Evolutionary conservation across 1,140 invertebrate species (phyloP), one percentile per base, ranked within the genome.

Genomic region (Elymnias hypermnestra): DNA sequence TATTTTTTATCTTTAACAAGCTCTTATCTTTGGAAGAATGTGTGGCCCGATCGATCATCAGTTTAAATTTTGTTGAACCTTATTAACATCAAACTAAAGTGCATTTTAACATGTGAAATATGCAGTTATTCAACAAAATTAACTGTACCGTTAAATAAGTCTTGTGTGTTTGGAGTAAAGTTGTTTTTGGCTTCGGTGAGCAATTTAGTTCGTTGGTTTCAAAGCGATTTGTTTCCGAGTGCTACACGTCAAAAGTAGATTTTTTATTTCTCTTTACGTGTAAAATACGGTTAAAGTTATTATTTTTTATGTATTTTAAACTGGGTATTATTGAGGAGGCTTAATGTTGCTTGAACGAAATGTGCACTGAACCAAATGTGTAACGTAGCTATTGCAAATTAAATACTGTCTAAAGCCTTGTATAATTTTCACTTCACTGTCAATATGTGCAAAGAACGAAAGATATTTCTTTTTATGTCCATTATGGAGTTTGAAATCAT

Each of bases 241-340:
- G 29, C 13, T 15, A 14, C 12, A 33, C 29, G 29, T 33, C 29
- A 33, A 33, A 15, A 33, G 13, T 33, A 8, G 14, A 10, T 33
- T 33, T n/a, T 33, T 33, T 15, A 10, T 33, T 15, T 9, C n/a
- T 3, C 8, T 31, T 31, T 31, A n/a, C 29, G 29, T 33, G 12
- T 33, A 33, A 33, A 33, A 33, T 33, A 33, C 14, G 29, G 10
- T 33, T 33, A 15, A 33, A 33, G 29, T 15, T 33, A 33, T 33
- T 33, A 33, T 33, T 33, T 33, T 33, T 33, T 33, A 33, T 33
- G 29, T 33, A 33, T 33, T 33, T 33, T 33, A 33, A 33, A 33
- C 29, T 2, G 13, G 5, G 29, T 33, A 33, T 33, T 33, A 33
- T 33, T 14, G 29, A 14, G 8, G 15, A 33, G 29, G 29, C 29